Base-by-base conservation (phyloP, 2,113 vertebrate genomes). In the Bufo gargarizans region DNA sequence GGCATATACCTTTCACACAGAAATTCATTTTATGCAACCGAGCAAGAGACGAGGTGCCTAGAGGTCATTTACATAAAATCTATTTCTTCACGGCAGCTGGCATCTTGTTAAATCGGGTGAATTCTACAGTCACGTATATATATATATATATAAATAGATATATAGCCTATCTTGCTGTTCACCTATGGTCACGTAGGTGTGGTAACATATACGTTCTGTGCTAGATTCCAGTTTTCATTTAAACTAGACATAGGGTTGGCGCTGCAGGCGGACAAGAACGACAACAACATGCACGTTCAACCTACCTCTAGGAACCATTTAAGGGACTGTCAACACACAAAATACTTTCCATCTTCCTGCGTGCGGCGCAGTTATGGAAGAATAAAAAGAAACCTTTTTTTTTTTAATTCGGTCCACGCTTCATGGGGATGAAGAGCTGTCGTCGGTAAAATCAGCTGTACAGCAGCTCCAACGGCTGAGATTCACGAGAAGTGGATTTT, bases 231-330 rank as follows among this genome's bases (percentile, higher is more conserved):
- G 63, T 67, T 84, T 63, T 53, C 50, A 59, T 49, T 14, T 65
- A 77, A 9, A 77, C 69, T 63, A 74, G n/a, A 58, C 65, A 49
- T 72, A 78, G 72, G 58, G 59, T 84, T 65, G 45, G 72, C 22
- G 81, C 55, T 67, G 49, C 16, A 14, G 55, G 50, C 56, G 63
- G 8, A 77, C 67, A 22, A n/a, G 19, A 84, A 77, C 45, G 72
- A 88, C 53, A 89, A 82, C 55, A 95, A 92, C 95, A 95, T 96
- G 95, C 95, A 96, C 93, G 93, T 92, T 92, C 91, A 91, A 96
- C 95, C 94, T 96, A 96, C 95, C 95, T 96, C 95, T 90, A 6
- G 84, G 92, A 88, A 84, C 85, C 93, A 92, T 90, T 95, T 91
- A 94, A 91, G 91, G 93, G 93, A 93, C 91, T 91, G 93, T 90